These are phyloP conservation scores for Melieria crassipennis DNA, from an alignment of 2,888 invertebrate genomes.

Conservation along the genomic window DNA sequence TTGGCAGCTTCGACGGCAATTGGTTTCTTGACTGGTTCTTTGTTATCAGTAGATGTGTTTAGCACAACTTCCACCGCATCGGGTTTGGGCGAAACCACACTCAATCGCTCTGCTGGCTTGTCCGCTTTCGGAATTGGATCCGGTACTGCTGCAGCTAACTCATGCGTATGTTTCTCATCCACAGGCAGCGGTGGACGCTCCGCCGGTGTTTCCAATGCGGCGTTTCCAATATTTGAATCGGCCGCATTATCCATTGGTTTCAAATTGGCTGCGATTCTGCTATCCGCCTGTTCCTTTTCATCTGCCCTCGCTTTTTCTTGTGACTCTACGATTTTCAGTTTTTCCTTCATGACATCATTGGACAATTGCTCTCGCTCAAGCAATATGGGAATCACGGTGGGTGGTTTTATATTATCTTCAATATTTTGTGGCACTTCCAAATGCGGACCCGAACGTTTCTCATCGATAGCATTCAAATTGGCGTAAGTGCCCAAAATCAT, in stretches of 20 bases:
- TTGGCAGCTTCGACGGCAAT: slow-evolving; percentile 13
- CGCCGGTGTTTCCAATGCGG: background rate
- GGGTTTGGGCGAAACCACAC: slow-evolving; percentile 12
- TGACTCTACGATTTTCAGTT: background rate
- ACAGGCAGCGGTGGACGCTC: slow-evolving; percentile 53
- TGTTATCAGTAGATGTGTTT: background rate
- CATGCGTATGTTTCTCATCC: slow-evolving; percentile 47
- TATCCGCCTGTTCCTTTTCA: background rate
- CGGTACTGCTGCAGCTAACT: background rate
- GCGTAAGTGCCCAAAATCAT: slow-evolving; percentile 92
- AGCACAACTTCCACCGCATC: background rate
- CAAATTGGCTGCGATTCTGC: background rate
- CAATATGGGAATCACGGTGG: background rate
- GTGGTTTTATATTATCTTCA: slow-evolving; percentile 17
- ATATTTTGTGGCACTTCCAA: slow-evolving; percentile 42
- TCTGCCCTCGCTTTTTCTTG: background rate
- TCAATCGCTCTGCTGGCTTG: slow-evolving; percentile 11
- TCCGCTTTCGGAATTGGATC: slow-evolving; percentile 27
- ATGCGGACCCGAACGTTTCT: slow-evolving; percentile 65
- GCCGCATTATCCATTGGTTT: background rate
- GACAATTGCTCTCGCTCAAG: background rate
- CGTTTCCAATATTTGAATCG: too few relatives aligned
- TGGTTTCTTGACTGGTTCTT: background rate
- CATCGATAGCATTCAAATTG: slow-evolving; percentile 80
- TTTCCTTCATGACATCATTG: background rate